Percentiles rank a stretch among this genome's conserved stretches.
phyloP scores from a whole-genome alignment of 2,797 vertebrate genomes.

The Aselliscus stoliczkanus region DNA sequence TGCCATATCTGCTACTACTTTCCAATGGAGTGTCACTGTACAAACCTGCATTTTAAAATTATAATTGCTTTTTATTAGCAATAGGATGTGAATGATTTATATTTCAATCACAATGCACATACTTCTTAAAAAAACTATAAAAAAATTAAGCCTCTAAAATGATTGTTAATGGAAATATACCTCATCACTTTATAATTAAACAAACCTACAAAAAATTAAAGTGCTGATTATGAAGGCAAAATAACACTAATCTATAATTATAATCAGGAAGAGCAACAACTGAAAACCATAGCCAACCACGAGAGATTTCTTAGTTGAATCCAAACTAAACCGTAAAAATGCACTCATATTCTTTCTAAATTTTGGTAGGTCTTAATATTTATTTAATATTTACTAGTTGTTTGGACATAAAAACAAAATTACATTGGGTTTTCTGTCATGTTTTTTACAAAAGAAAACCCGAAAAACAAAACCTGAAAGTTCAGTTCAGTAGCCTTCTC shows the following conservation, averaged over 20 bases:
- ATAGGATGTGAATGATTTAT: constrained; percentile 29
- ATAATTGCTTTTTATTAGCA: constrained; percentile 11
- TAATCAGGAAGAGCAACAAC: constrained; percentile 62
- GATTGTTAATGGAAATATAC: constrained; percentile 61
- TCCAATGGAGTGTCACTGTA: neutral
- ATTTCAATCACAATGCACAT: constrained; percentile 4
- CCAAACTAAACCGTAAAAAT: neutral
- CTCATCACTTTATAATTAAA: constrained; percentile 67
- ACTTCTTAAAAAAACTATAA: neutral
- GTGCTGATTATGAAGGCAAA: constrained; percentile 66
- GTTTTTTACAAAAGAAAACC: neutral
- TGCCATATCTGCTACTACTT: neutral
- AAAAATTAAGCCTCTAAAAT: constrained; percentile 40
- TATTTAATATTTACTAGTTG: neutral
- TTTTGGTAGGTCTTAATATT: neutral
- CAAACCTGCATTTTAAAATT: neutral
- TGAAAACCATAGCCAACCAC: constrained; percentile 49
- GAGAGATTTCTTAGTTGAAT: constrained; percentile 16
- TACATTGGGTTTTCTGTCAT: neutral
- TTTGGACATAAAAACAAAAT: neutral
- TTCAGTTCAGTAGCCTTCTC: neutral
- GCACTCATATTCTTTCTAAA: neutral
- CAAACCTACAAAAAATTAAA: constrained; percentile 72
- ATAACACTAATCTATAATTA: constrained; percentile 71
- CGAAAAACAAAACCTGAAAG: neutral